Conservation (phyloP, 2,113 vertebrate genomes). For the Periophthalmus modestus region DNA sequence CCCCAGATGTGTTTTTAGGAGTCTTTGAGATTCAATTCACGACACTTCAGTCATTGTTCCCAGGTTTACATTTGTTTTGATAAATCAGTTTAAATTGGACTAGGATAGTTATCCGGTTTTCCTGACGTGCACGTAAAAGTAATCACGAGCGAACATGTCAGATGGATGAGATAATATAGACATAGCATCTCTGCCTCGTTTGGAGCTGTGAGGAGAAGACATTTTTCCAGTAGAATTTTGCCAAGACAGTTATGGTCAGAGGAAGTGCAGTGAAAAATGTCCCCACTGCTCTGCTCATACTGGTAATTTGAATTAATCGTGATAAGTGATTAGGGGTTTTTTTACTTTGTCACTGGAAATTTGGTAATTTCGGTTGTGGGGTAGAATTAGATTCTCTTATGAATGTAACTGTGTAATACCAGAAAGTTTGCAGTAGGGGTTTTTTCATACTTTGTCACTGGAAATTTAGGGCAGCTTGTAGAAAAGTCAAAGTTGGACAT, state of each 20-base stretch:
- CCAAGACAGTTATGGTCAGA: constrained; percentile 31
- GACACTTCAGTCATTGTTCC: too few species aligned
- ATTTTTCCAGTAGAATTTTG: constrained; percentile 29
- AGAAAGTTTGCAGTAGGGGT: too few species aligned
- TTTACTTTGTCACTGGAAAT: too few species aligned
- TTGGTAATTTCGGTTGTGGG: not conserved
- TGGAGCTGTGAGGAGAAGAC: constrained; percentile 25
- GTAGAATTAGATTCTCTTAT: not conserved
- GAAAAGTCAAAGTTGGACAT: not conserved
- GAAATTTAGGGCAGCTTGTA: not conserved
- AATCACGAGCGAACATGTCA: constrained; percentile 12
- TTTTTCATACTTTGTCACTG: not conserved
- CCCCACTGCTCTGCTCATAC: too few species aligned
- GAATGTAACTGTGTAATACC: too few species aligned
- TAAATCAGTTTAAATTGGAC: too few species aligned
- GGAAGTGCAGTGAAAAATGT: constrained; percentile 14
- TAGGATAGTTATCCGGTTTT: not conserved
- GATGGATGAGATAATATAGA: constrained; percentile 49
- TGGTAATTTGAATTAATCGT: not conserved
- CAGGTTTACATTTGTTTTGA: too few species aligned
- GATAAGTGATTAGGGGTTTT: too few species aligned
- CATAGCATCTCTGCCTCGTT: constrained; percentile 31
- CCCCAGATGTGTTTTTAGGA: too few species aligned
- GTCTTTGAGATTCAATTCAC: too few species aligned
- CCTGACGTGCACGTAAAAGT: not conserved